Evolutionary conservation across 2,797 vertebrate species (phyloP), one percentile per base, ranked within the genome.

Genomic region (Pantherophis alleghaniensis): DNA sequence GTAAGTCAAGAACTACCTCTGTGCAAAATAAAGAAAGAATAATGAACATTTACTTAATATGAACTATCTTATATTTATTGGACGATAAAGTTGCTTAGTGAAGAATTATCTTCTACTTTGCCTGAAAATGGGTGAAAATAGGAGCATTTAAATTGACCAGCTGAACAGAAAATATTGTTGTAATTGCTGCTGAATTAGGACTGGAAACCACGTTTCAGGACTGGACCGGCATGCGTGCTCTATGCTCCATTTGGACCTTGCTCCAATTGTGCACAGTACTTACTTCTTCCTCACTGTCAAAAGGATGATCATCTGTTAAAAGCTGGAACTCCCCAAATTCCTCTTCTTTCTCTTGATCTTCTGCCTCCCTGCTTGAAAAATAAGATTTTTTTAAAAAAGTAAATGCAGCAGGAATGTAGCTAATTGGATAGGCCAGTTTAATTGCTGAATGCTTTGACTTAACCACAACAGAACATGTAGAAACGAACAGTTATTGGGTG

Each of bases 281-380:
- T 92, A 99, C 99, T 97, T 98, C 98, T 98, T 98, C 98, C 88
- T 98, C 98, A 60, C 98, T 98, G 37, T 96, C 97, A 92, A 97
- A 97, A 42, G 98, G 98, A 26, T 98, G 98, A 24, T 98, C 98
- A 26, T 99, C 98, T 60, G 99, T 98, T 63, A 99, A 92, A 57
- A 99, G 98, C n/a, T 94, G 98, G 95, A 99, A 99, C 92, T 98
- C 99, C 47, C 98, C 98, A 95, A 98, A 97, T 74, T 98, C 98
- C 1, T 98, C 98, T 9, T 98, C 98, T 7, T 98, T 11, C 42
- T 83, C 98, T 7, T 98, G 97, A 74, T 98, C 97, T 56, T 98
- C 97, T 69, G 93, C 96, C 60, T 97, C 96, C 94, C 98, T 98
- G 92, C 1, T 94, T 95, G 95, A 97, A 92, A 95, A 93, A 87